Evolutionary conservation across 2,797 vertebrate genomes (phyloP).

Genomic region (Chloroceryle inda): DNA sequence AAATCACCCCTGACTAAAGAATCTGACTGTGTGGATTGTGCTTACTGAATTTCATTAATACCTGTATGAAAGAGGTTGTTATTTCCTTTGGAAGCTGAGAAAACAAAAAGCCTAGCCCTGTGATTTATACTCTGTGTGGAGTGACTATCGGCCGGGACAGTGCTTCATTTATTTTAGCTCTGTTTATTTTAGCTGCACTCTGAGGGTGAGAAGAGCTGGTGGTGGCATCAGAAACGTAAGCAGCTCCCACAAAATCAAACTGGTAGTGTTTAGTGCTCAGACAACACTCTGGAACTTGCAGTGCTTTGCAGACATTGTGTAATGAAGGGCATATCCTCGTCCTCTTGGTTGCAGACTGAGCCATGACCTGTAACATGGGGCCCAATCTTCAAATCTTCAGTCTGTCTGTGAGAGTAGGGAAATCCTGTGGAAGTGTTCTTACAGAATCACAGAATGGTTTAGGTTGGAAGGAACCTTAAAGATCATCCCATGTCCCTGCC

Average conservation of each 20-base stretch:
- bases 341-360: not conserved
- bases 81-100: slow-evolving; percentile 21
- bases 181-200: not conserved
- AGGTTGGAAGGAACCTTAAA: not conserved
- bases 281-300: not conserved
- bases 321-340: not conserved
- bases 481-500: not conserved
- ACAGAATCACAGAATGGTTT: not conserved
- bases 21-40: not conserved
- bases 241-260: not conserved
- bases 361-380: not conserved
- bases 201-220: not conserved
- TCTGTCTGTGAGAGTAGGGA: not conserved
- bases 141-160: not conserved
- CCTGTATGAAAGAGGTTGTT: not conserved
- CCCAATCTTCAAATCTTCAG: not conserved
- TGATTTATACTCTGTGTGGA: not conserved
- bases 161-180: not conserved
- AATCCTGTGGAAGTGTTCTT: not conserved
- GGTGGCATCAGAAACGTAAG: not conserved
- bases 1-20: not conserved
- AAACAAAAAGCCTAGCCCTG: not conserved
- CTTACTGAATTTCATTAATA: slow-evolving; percentile 24
- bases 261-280: not conserved
- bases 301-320: not conserved